These are phyloP conservation scores for Zoanthus sansibaricus DNA, from an alignment of 92 coral and sea anemone species.

Conservation along the genomic window DNA sequence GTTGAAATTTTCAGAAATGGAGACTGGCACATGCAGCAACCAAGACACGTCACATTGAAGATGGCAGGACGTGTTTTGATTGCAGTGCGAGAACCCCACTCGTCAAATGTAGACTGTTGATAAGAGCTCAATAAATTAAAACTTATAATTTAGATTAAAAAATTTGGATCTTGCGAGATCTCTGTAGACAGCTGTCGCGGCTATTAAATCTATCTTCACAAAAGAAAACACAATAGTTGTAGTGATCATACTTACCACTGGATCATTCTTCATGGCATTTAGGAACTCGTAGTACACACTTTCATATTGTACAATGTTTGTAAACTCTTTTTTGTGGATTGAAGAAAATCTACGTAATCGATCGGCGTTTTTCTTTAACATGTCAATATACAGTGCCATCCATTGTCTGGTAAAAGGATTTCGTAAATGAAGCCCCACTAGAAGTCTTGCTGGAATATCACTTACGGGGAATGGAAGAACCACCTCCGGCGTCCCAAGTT, in stretches of 20 bases:
- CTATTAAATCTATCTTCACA: no score
- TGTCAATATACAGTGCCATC: constrained; percentile 76
- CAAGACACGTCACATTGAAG: no score
- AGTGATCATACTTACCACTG: constrained; percentile 14
- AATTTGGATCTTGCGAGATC: no score
- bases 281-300: constrained; percentile 70
- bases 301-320: constrained; percentile 70
- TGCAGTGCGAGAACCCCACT: no score
- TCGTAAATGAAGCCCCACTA: constrained; percentile 51
- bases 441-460: constrained; percentile 59
- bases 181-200: no score
- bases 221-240: neutral
- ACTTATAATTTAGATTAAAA: no score
- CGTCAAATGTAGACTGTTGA: no score
- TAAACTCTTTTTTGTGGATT: constrained; percentile 65
- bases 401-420: constrained; percentile 81
- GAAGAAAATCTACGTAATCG: constrained; percentile 60
- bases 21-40: no score
- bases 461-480: constrained; percentile 73
- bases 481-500: neutral
- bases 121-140: no score
- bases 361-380: constrained; percentile 64
- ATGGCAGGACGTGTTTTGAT: no score
- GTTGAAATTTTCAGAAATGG: no score
- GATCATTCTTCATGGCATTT: constrained; percentile 63